Evolutionary conservation across 92 coral and sea anemone genomes (phyloP).

Genomic region (Heteractis magnifica): DNA sequence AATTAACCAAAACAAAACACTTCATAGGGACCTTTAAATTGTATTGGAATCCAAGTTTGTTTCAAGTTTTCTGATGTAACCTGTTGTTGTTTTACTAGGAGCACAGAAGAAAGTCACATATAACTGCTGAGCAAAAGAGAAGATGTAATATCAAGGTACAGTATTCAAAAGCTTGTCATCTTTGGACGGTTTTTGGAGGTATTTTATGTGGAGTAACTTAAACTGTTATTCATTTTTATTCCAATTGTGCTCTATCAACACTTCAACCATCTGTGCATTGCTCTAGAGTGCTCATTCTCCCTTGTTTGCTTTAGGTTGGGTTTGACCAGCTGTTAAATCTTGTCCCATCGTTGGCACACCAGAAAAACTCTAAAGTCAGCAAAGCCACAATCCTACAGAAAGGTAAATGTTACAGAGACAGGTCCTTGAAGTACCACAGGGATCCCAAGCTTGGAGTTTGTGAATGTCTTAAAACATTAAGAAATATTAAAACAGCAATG

Average conservation of each 20-base stretch:
- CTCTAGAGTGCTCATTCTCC: too few relatives aligned
- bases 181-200: too few relatives aligned
- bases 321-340: conserved; percentile 85
- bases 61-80: too few relatives aligned
- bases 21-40: too few relatives aligned
- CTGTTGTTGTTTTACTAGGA: conserved; percentile 44
- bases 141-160: conserved; percentile 88
- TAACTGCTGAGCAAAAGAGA: conserved; percentile 96
- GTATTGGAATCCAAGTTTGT: too few relatives aligned
- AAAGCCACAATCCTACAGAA: conserved; percentile 92
- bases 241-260: too few relatives aligned
- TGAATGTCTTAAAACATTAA: not conserved
- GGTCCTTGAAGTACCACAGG: not conserved
- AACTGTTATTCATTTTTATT: too few relatives aligned
- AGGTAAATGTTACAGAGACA: conserved; percentile 43
- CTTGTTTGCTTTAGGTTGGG: conserved; percentile 67
- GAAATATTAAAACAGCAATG: too few relatives aligned
- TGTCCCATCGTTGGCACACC: conserved; percentile 89
- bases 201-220: too few relatives aligned
- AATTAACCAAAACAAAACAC: too few relatives aligned
- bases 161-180: not conserved
- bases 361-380: conserved; percentile 86
- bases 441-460: not conserved
- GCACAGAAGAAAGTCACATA: conserved; percentile 90
- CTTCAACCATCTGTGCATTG: too few relatives aligned